A percentile compares a stretch with the other conserved stretches of the same genome.
phyloP scores from a whole-genome alignment of 2,797 vertebrate genomes.

The Bucorvus abyssinicus region DNA sequence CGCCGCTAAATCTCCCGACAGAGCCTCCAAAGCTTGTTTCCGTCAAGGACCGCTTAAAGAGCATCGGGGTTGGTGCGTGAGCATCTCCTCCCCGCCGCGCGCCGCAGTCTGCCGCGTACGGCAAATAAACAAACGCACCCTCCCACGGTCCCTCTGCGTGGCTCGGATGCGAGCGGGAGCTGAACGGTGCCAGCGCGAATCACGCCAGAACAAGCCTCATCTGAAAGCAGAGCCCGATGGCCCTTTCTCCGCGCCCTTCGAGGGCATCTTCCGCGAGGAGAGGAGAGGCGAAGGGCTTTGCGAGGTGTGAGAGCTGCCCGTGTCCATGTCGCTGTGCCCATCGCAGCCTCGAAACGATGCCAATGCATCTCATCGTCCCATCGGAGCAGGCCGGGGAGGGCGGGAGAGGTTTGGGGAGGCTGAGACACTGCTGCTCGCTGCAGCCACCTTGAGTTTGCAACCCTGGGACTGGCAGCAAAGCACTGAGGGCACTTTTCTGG shows the following conservation, averaged over 20 bases:
- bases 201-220: background rate
- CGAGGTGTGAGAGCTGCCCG: background rate
- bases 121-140: background rate
- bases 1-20: rapidly evolving
- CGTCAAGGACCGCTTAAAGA: background rate
- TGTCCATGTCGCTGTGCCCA: background rate
- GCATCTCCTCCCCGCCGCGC: background rate
- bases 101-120: background rate
- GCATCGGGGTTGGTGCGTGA: background rate
- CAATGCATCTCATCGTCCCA: background rate
- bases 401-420: background rate
- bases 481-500: background rate
- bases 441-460: background rate
- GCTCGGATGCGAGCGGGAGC: background rate
- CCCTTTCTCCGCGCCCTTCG: background rate
- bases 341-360: background rate
- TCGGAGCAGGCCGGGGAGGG: background rate
- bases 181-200: background rate
- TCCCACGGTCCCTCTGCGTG: background rate
- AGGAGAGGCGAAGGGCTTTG: rapidly evolving
- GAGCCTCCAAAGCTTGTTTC: background rate
- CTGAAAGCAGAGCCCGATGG: rapidly evolving
- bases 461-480: background rate
- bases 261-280: background rate
- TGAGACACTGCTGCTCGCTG: background rate